Conservation (phyloP, 2,888 invertebrate genomes). For the Dendrolimus houi region DNA sequence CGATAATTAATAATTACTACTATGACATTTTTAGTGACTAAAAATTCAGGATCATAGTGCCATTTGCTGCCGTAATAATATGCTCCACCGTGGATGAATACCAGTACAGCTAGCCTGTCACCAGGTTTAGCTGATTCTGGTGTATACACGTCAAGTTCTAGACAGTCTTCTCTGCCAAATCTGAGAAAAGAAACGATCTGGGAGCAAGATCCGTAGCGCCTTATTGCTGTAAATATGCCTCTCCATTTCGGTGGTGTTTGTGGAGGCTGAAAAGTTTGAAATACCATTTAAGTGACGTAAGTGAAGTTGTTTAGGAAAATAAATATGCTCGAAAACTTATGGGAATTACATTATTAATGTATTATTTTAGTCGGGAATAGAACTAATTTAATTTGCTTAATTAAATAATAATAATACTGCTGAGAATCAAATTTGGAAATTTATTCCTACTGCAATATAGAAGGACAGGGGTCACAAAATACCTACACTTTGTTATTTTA, state of each 20-base stretch:
- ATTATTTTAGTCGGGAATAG: no score
- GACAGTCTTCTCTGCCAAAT: constrained; percentile 51
- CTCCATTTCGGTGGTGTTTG: constrained; percentile 39
- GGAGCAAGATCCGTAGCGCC: constrained; percentile 39
- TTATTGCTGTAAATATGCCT: constrained; percentile 40
- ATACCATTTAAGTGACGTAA: no score
- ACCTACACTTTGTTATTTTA: no score
- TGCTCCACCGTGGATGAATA: constrained; percentile 61
- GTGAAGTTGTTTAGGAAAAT: no score
- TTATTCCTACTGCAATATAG: no score
- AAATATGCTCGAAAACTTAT: background rate
- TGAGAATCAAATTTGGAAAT: no score
- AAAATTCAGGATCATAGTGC: constrained; percentile 57
- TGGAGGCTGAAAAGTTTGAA: constrained; percentile 37
- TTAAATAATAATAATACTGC: no score
- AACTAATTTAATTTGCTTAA: no score
- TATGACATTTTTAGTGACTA: constrained; percentile 49
- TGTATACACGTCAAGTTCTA: constrained; percentile 49
- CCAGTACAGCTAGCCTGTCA: constrained; percentile 44
- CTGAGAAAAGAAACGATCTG: constrained; percentile 37
- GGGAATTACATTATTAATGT: background rate
- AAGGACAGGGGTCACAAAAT: no score
- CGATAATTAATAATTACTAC: constrained; percentile 56
- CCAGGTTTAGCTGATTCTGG: constrained; percentile 27
- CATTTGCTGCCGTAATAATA: constrained; percentile 60